Conservation (phyloP, 1,140 invertebrate species). For the Argopecten irradians region DNA sequence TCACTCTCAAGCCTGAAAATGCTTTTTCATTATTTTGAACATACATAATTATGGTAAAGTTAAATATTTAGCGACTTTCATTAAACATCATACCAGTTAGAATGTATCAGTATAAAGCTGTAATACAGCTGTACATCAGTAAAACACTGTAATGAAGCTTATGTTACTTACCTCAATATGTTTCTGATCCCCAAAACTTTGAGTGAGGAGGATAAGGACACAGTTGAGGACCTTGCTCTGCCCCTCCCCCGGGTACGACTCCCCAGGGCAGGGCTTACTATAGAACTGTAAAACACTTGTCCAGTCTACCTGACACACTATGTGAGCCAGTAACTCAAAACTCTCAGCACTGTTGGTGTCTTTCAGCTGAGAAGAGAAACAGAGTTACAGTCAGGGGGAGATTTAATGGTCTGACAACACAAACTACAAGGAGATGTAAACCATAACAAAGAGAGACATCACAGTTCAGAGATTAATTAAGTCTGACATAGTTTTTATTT, state of each 20-base stretch:
- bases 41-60: no score
- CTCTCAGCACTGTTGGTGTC: conserved; percentile 58
- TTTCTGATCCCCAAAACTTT: conserved; percentile 64
- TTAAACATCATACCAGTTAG: no score
- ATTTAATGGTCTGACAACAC: no score
- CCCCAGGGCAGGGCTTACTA: conserved; percentile 49
- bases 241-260: conserved; percentile 55
- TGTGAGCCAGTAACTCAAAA: conserved; percentile 66
- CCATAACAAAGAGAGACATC: no score
- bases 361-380: conserved; percentile 59
- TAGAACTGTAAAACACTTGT: conserved; percentile 56
- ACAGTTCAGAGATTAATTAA: no score
- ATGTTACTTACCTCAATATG: conserved; percentile 64
- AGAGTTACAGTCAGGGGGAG: no score
- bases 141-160: no score
- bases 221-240: conserved; percentile 53
- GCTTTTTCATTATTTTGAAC: no score
- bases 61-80: no score
- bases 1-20: no score
- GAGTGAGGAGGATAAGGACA: conserved; percentile 65
- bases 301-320: conserved; percentile 66
- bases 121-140: neutral
- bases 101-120: neutral
- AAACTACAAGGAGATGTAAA: no score
- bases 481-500: no score